Evolutionary conservation across 2,113 vertebrate genomes (phyloP), one percentile per base, ranked within the genome.

Genomic region (Phycodurus eques): DNA sequence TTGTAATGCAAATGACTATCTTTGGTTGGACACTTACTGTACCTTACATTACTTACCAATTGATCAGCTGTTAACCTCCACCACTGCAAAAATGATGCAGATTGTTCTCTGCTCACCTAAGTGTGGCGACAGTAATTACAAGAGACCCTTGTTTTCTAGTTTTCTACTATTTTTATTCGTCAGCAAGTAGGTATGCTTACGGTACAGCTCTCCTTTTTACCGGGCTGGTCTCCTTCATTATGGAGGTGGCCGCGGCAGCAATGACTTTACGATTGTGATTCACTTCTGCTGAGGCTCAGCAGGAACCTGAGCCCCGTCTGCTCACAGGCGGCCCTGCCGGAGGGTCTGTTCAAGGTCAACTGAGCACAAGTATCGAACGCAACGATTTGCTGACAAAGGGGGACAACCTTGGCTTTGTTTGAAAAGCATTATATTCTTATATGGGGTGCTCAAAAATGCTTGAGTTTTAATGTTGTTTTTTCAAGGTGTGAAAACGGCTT

Each of bases 301-400:
- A 17, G 74, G 68, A 91, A 91, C 85, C 73, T 76, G 86, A 87
- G 66, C 71, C 80, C 75, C 35, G 39, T 19, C 44, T 71, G 39
- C 62, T 76, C 56, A 11, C 46, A 39, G 39, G 65, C 6, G 27
- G 27, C 35, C 47, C 60, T 51, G 59, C 53, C 51, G 49, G 56
- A 74, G 80, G 80, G 82, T 81, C 44, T 70, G 67, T 84, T 80
- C 60, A 87, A 72, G 76, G 60, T 31, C 70, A 17, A 31, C 54
- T 73, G 61, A 53, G 51, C 79, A 9, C 31, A 88, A 88, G 86
- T 84, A 72, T 76, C 80, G 22, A 78, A 68, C 15, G 65, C 49
- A 73, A 79, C 74, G 49, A 54, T 74, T 33, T 70, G 66, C 89
- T 83, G 75, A 76, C 77, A 73, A 54, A 75, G 67, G 67, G 14